Evolutionary conservation across 2,888 invertebrate species (phyloP).

Genomic region (Phaonia tiefii): DNA sequence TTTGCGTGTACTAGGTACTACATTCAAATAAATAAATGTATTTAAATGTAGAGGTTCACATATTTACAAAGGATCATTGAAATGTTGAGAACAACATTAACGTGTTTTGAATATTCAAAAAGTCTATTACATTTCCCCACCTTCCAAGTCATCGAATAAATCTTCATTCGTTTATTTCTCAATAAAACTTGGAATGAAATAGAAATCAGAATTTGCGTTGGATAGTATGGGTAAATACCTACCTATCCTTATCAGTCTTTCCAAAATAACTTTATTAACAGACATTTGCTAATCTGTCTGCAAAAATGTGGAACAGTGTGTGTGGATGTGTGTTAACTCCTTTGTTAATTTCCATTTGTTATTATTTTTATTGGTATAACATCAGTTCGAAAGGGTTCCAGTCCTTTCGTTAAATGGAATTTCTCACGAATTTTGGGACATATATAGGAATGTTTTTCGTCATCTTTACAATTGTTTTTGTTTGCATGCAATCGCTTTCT

Average conservation of each 20-base stretch:
- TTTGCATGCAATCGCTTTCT: too few relatives aligned
- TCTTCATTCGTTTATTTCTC: neutral
- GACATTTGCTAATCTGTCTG: neutral
- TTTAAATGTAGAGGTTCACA: neutral
- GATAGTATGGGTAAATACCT: neutral
- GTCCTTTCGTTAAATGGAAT: neutral
- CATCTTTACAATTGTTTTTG: too few relatives aligned
- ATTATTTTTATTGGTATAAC: neutral
- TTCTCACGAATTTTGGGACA: neutral
- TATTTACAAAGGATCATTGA: slow-evolving; percentile 52
- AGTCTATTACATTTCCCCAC: slow-evolving; percentile 34
- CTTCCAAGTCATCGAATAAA: neutral
- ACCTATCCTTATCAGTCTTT: neutral
- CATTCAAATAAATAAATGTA: too few relatives aligned
- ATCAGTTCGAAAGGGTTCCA: neutral
- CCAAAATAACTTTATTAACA: slow-evolving; percentile 6
- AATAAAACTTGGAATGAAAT: neutral
- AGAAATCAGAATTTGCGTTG: neutral
- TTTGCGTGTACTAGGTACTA: too few relatives aligned
- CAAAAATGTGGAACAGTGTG: neutral
- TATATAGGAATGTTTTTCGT: neutral
- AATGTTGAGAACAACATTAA: slow-evolving; percentile 42
- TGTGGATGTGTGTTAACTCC: too few relatives aligned
- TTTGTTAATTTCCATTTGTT: neutral
- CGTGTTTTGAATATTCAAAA: slow-evolving; percentile 57